phyloP scores from a whole-genome alignment of 2,888 invertebrate species.

The Diarsia dahlii region DNA sequence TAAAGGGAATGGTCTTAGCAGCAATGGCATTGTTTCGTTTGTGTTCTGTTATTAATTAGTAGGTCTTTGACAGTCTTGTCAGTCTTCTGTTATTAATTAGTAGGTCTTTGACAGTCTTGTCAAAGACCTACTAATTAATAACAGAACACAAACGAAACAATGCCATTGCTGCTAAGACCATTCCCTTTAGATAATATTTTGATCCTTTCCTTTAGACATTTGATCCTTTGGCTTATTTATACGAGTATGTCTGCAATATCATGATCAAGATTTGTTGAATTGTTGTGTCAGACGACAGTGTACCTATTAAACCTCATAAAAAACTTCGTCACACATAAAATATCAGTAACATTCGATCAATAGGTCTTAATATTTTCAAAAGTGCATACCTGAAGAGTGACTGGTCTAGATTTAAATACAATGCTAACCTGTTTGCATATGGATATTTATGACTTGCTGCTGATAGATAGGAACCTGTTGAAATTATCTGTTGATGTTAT shows the following conservation, averaged over 20 bases:
- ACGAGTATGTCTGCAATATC: background rate
- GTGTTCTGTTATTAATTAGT: too few species aligned
- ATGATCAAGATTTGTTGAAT: background rate
- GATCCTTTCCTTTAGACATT: too few species aligned
- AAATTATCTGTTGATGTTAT: background rate
- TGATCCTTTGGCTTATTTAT: background rate
- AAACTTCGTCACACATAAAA: background rate
- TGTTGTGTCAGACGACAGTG: background rate
- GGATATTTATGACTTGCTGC: conserved; percentile 7
- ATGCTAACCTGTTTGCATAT: conserved; percentile 50
- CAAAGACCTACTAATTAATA: too few species aligned
- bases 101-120: too few species aligned
- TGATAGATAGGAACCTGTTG: conserved; percentile 24
- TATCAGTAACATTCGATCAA: conserved; percentile 34
- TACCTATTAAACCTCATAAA: conserved; percentile 19
- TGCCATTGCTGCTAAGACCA: too few species aligned
- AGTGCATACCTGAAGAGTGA: conserved; percentile 38
- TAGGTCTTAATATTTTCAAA: conserved; percentile 42
- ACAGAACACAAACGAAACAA: background rate
- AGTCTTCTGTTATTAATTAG: too few species aligned
- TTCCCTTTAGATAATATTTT: too few species aligned
- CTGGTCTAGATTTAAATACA: conserved; percentile 38
- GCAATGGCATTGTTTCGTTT: background rate
- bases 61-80: too few species aligned
- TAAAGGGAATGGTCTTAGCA: too few species aligned